Evolutionary conservation across 2,888 invertebrate species (phyloP).

Genomic region (Aelia acuminata): DNA sequence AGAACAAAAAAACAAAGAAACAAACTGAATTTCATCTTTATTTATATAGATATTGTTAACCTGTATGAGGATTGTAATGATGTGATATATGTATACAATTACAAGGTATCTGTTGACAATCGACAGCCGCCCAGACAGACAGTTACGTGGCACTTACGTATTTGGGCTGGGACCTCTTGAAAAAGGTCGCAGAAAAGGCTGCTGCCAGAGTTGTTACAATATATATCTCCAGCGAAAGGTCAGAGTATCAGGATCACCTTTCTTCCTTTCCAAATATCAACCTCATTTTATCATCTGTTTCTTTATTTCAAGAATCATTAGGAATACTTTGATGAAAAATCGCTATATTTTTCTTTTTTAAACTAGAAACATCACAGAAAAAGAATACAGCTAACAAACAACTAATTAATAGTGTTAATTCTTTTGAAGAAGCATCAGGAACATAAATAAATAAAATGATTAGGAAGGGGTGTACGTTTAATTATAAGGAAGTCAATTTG

Average conservation of each 20-base stretch:
- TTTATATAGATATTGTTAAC: too few relatives aligned
- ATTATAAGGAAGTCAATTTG: too few relatives aligned
- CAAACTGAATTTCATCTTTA: too few relatives aligned
- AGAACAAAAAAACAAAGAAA: too few relatives aligned
- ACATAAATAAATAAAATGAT: too few relatives aligned
- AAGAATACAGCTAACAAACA: too few relatives aligned
- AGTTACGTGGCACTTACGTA: slow-evolving; percentile 6
- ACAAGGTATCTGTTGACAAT: not conserved
- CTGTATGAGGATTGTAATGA: not conserved
- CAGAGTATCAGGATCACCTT: not conserved
- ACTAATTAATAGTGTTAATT: too few relatives aligned
- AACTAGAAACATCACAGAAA: too few relatives aligned
- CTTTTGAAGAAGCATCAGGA: too few relatives aligned
- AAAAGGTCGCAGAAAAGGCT: slow-evolving; percentile 22
- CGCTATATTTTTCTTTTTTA: too few relatives aligned
- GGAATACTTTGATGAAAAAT: too few relatives aligned
- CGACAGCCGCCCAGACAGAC: not conserved
- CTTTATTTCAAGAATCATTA: not conserved
- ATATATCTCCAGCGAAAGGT: slow-evolving; percentile 39
- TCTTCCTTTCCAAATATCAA: not conserved
- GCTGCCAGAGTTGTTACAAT: slow-evolving; percentile 9
- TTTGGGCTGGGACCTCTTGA: slow-evolving; percentile 7
- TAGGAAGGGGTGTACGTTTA: too few relatives aligned
- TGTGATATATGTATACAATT: not conserved
- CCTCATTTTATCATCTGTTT: not conserved